Evolutionary conservation across 2,113 vertebrate genomes (phyloP), one percentile per base, ranked within the genome.

Genomic region (Semnornis frantzii): DNA sequence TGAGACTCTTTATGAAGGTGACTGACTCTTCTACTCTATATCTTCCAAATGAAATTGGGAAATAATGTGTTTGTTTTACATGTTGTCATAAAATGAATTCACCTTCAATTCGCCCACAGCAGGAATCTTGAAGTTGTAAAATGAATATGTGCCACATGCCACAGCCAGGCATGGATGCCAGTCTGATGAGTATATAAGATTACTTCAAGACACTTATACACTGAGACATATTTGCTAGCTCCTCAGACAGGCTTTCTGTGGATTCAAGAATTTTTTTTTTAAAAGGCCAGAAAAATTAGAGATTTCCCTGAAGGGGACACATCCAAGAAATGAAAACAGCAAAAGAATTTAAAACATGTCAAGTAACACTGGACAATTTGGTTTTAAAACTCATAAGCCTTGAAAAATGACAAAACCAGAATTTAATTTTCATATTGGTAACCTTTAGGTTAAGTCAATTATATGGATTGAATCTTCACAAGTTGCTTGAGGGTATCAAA

Each of bases 311-410:
- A 92, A 90, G 66, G 57, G 19, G 59, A 72, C 24, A 27, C 34
- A 94, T 93, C 46, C 69, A 84, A 64, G 78, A 44, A 63, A 86
- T 25, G 77, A 78, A 89, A 96, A 91, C 15, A 71, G 66, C 80
- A 48, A 90, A 95, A n/a, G 54, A 86, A 90, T 83, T 88, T 81
- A 44, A 91, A 92, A 75, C 82, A 76, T 77, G 85, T 71, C 50
- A 85, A 91, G 39, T 83, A 93, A 87, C 54, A 33, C 28, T 27
- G 60, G 57, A 48, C 27, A 86, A 54, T 52, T 75, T 75, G 48
- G 7, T 25, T 85, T 90, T 87, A 82, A 74, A 92, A 82, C 34
- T 71, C 69, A n/a, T 33, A 59, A 74, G 63, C 31, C 33, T 77
- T 85, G 66, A 80, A 94, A 93, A 79, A 90, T 76, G 27, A 80